Base-by-base conservation (phyloP, 53 echinoderm and acorn worm genomes). In the Temnopleurus reevesii region DNA sequence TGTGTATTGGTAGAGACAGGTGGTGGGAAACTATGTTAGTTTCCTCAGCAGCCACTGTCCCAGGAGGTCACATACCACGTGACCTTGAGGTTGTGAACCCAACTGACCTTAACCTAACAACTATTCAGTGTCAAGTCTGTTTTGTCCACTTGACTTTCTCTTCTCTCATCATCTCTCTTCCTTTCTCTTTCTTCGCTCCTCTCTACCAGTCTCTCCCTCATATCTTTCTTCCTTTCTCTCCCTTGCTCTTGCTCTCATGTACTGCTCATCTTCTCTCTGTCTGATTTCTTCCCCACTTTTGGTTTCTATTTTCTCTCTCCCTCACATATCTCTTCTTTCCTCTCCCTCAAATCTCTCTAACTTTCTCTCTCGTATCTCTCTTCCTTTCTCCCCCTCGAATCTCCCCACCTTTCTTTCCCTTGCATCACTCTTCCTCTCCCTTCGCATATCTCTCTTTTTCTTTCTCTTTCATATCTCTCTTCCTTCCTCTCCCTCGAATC, bases 51-150 rank as follows among this genome's bases (percentile, higher is more conserved):
- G 24, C 49, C 46, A 47, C 10, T 79, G 79, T 79, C 79, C 49
- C 79, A 46, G 45, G 49, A 79, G 79, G 47, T 79, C 79, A 79
- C 79, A 79, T 79, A 79, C 79, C 79, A 79, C 41, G 49, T 28
- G 18, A 79, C 79, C 79, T 79, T 10, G 79, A 25, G 79, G 79
- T 79, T 47, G 46, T 46, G 46, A 46, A 28, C 49, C 46, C 28
- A 49, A 29, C 0, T 79, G 79, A 79, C 79, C 79, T 79, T 47
- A 5, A 49, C 79, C 13, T 3, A 29, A 79, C 79, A 47, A 49
- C 47, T 79, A 46, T 79, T 79, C 79, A 79, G 79, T 79, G 79
- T 79, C 79, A 79, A 79, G 79, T 49, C 47, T 79, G 24, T 47
- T 47, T 26, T 79, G 79, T 49, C 79, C 79, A 79, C 79, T 79